phyloP scores from a whole-genome alignment of 2,888 invertebrate genomes.

The Therioaphis trifolii region DNA sequence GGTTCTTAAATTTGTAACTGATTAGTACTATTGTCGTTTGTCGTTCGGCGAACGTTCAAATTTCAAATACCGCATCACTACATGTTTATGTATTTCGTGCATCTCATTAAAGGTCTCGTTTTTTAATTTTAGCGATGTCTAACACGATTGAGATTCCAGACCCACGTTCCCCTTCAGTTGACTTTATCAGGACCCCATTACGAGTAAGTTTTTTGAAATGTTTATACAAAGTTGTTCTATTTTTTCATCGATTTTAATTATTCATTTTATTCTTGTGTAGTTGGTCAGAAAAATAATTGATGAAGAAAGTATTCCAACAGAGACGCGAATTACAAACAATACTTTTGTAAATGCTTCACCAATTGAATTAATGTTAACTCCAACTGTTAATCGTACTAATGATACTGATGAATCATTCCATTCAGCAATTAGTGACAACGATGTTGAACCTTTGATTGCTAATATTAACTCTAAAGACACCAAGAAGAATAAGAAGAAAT shows the following conservation, averaged over 20 bases:
- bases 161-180: conserved; percentile 36
- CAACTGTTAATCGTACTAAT: background rate
- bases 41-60: too few species aligned
- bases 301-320: conserved; percentile 50
- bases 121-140: conserved; percentile 38
- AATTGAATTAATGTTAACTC: background rate
- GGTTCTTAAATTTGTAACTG: too few species aligned
- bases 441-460: conserved; percentile 21
- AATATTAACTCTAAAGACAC: background rate
- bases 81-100: too few species aligned
- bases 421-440: conserved; percentile 44
- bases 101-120: too few species aligned
- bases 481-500: background rate
- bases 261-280: background rate
- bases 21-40: too few species aligned
- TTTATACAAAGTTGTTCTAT: background rate
- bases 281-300: conserved; percentile 34
- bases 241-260: too few species aligned
- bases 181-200: conserved; percentile 48
- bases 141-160: conserved; percentile 34
- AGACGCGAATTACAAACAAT: conserved; percentile 12
- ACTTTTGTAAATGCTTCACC: background rate
- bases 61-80: too few species aligned
- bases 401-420: conserved; percentile 56
- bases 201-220: conserved; percentile 31